Base-by-base conservation (phyloP, 2,797 vertebrate species). In the Sebastes kiyomatsui region DNA sequence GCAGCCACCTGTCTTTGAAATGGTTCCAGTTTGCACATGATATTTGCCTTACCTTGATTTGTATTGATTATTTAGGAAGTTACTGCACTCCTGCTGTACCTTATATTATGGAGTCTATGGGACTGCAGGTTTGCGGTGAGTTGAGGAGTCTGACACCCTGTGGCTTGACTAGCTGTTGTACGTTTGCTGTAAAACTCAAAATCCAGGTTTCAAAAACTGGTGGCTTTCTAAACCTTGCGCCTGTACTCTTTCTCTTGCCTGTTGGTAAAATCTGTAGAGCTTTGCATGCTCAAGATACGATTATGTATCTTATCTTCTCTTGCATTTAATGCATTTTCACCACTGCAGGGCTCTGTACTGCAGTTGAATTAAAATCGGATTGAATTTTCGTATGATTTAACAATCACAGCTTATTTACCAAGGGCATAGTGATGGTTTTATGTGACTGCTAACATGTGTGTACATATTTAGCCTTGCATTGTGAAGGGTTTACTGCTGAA, bases 101-200 rank as follows among this genome's bases (percentile, higher is more conserved):
- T 94, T 96, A 93, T 96, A 95, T 95, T 93, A 95, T 95, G 96
- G 96, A 96, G 94, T 96, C 96, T 90, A 92, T 96, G 93, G 96
- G 95, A 96, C 96, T 95, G 96, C 96, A 96, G 96, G 96, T 96
- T 94, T 96, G 96, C 92, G 96, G 96, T 96, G 96, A 97, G 96
- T 96, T 95, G 85, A 94, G 94, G 88, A 94, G 95, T 93, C 93
- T 85, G 89, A 93, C 92, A 90, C 88, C 89, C 88, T 82, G 89
- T 92, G 94, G 88, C 94, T 94, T 95, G 92, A 93, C 83, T 91
- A 90, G 90, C 91, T 94, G 86, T 93, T 93, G 88, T 94, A 76
- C 87, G 89, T 95, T 93, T 93, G 92, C 94, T 95, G 87, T 94
- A 90, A 92, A 95, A 93, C 90, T 94, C 81, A 87, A 95, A 94